Evolutionary conservation across 1,140 invertebrate genomes (phyloP).

Genomic region (Bombus fervidus): DNA sequence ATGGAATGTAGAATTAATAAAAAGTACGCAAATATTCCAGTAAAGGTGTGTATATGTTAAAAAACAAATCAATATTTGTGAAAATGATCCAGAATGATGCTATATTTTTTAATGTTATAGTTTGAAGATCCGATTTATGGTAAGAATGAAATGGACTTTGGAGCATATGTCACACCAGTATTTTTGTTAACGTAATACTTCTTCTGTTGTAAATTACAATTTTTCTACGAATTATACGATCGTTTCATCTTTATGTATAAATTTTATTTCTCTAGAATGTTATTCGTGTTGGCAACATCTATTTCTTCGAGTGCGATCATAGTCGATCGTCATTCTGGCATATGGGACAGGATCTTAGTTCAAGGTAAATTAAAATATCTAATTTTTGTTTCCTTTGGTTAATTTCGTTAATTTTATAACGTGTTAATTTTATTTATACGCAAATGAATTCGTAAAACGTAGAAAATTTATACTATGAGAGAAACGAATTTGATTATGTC

Average conservation of each 20-base stretch:
- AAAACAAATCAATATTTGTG: neutral
- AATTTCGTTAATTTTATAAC: no score
- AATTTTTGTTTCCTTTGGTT: no score
- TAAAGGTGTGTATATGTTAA: slow-evolving; percentile 74
- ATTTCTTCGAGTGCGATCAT: slow-evolving; percentile 92
- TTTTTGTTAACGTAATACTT: slow-evolving; percentile 87
- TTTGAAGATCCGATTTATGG: slow-evolving; percentile 90
- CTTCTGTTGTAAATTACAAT: neutral
- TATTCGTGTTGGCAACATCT: slow-evolving; percentile 90
- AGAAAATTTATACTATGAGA: no score
- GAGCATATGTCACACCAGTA: slow-evolving; percentile 90
- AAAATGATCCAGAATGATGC: neutral
- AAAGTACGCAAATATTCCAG: slow-evolving; percentile 84
- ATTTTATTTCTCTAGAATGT: slow-evolving; percentile 83
- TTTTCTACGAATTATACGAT: neutral
- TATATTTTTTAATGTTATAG: slow-evolving; percentile 71
- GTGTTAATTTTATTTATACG: no score
- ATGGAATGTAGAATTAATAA: slow-evolving; percentile 84
- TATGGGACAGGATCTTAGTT: slow-evolving; percentile 89
- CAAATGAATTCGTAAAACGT: no score
- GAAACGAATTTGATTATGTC: no score
- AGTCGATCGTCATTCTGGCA: slow-evolving; percentile 90
- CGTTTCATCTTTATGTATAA: neutral
- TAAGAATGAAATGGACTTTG: slow-evolving; percentile 84
- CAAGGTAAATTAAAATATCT: slow-evolving; percentile 84